Conservation (phyloP, 2,113 vertebrate species). For the Castor canadensis region DNA sequence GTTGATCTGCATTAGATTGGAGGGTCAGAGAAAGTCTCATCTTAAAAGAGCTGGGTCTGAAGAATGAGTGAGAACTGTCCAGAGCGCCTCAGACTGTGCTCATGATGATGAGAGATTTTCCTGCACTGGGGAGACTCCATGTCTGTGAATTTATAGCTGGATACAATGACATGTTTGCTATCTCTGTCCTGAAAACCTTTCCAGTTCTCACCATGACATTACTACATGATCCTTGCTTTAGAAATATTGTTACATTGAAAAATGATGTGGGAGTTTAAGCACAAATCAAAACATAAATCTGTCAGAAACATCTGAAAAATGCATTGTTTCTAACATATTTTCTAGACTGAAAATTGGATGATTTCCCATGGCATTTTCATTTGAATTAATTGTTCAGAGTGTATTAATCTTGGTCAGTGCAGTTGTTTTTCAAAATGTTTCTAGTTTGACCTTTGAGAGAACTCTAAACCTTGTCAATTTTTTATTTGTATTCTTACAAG, state of each 20-base stretch:
- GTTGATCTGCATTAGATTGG: background rate
- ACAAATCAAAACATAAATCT: constrained; percentile 21
- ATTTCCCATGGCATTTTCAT: constrained; percentile 71
- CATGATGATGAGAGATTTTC: background rate
- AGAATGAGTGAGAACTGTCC: background rate
- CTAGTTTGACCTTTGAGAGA: constrained; percentile 58
- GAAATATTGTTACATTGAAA: constrained; percentile 37
- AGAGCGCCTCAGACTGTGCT: background rate
- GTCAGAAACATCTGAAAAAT: constrained; percentile 68
- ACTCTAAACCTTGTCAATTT: background rate
- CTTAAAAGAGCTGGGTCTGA: background rate
- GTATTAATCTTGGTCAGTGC: constrained; percentile 13
- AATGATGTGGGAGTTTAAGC: constrained; percentile 54
- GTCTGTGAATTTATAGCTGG: background rate
- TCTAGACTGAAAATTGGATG: constrained; percentile 67
- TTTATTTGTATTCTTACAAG: constrained; percentile 49
- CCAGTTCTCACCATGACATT: constrained; percentile 57
- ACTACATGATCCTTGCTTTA: constrained; percentile 46
- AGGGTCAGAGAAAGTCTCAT: background rate
- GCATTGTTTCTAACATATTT: constrained; percentile 59
- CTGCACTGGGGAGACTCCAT: background rate
- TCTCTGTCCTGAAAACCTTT: constrained; percentile 58
- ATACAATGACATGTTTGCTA: constrained; percentile 5
- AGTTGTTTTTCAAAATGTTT: constrained; percentile 47
- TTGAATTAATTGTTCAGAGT: constrained; percentile 72